phyloP scores from a whole-genome alignment of 2,113 vertebrate genomes.

The Chamaea fasciata region DNA sequence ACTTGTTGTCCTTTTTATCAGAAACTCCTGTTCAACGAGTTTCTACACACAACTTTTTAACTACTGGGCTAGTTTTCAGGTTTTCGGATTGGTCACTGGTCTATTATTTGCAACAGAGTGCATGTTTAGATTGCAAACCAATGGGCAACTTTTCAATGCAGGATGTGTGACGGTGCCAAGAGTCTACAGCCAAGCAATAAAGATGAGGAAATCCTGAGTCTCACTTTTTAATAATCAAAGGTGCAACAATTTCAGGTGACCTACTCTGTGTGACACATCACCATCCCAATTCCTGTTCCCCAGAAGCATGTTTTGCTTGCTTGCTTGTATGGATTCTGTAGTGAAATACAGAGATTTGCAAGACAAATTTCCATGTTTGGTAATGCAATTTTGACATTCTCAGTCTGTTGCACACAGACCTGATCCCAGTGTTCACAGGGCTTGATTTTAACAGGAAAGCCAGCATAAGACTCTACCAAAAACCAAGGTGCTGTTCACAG shows the following conservation, averaged over 20 bases:
- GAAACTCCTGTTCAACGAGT: not conserved
- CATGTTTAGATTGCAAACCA: not conserved
- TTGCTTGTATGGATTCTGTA: not conserved
- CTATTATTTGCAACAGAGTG: not conserved
- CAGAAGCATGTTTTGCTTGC: not conserved
- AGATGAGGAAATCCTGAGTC: not conserved
- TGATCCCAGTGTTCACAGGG: not conserved
- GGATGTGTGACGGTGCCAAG: fast-evolving
- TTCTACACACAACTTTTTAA: not conserved
- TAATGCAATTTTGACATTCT: not conserved
- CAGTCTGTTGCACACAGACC: not conserved
- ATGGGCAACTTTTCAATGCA: not conserved
- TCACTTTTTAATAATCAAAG: not conserved
- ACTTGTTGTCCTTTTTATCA: not conserved
- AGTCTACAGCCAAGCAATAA: not conserved
- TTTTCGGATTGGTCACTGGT: not conserved
- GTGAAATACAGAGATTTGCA: not conserved
- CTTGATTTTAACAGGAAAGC: not conserved
- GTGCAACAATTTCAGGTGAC: not conserved
- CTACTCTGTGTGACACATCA: not conserved
- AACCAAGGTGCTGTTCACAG: not conserved
- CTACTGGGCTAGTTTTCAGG: not conserved
- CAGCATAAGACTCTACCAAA: not conserved
- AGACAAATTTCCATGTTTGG: not conserved
- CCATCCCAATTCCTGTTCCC: not conserved